Conservation (phyloP, 2,888 invertebrate genomes). For the Leistus spinibarbis region DNA sequence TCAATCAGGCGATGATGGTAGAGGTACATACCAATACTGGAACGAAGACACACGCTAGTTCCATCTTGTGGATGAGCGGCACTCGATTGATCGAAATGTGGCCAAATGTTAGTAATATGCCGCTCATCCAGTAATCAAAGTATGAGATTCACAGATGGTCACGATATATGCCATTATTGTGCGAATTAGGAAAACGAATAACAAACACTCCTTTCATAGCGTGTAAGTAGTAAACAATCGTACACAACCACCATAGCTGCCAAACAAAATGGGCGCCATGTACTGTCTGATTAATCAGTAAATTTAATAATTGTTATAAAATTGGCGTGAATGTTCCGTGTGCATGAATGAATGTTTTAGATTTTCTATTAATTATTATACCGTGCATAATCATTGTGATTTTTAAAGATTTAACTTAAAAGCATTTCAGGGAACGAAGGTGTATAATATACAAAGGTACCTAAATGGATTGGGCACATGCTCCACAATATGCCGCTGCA, state of each 20-base stretch:
- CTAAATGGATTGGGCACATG: conserved; percentile 23
- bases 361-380: conserved; percentile 37
- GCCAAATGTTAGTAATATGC: not conserved
- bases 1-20: conserved; percentile 13
- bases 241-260: conserved; percentile 34
- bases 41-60: not conserved
- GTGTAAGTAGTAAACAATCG: conserved; percentile 25
- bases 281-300: conserved; percentile 34
- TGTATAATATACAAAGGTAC: conserved; percentile 39
- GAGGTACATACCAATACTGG: not conserved
- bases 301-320: conserved; percentile 33
- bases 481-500: not conserved
- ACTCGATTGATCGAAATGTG: not conserved
- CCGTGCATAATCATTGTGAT: conserved; percentile 41
- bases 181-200: not conserved
- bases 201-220: conserved; percentile 6
- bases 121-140: not conserved
- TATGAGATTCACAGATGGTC: not conserved
- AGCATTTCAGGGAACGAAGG: conserved; percentile 41
- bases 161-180: not conserved
- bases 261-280: conserved; percentile 14
- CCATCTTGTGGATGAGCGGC: not conserved
- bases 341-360: conserved; percentile 33
- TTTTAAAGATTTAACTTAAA: conserved; percentile 39
- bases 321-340: conserved; percentile 28